Evolutionary conservation across 2,113 vertebrate genomes (phyloP), one percentile per base, ranked within the genome.

Genomic region (Anguilla rostrata): DNA sequence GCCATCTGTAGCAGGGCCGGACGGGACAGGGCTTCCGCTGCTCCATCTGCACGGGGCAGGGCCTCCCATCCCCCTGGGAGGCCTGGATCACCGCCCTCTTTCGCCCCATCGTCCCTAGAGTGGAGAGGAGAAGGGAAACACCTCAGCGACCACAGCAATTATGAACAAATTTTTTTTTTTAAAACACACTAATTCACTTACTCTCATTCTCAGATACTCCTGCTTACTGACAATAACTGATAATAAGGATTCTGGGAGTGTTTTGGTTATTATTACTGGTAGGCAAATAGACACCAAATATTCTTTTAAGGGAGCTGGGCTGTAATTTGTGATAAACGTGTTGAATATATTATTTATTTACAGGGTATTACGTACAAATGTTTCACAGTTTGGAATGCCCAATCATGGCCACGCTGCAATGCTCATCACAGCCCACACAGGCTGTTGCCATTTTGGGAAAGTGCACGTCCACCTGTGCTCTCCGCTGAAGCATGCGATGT

Each of bases 11-110:
- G 88, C 98, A 99, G 75, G 98, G 98, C 12, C 97, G 96, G 82
- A 99, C 98, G 0, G 97, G 97, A 81, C 98, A 99, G 16, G 98
- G 97, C 88, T 99, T 99, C 95, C 96, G 97, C 91, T 99, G 98
- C 87, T 98, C 96, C 96, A 97, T 95, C 93, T 97, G 96, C 39
- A 94, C 85, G 2, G 97, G 94, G 87, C 98, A 99, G 6, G 98
- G 98, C 86, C 98, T 96, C 39, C 98, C 98, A 71, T 99, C 98
- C 1, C 98, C 98, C 94, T 98, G 98, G 90, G 97, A 98, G 0
- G 96, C 95, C 89, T 98, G 97, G 71, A 97, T 96, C 94, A 99
- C 95, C 0, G 92, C 92, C 83, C 98, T 95, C 86, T 89, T 96
- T 83, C 98, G 94, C 93, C 94, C 94, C 97, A 99, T 99, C 95